Evolutionary conservation across 2,888 invertebrate species (phyloP), one percentile per base, ranked within the genome.

Genomic region (Clostera curtula): DNA sequence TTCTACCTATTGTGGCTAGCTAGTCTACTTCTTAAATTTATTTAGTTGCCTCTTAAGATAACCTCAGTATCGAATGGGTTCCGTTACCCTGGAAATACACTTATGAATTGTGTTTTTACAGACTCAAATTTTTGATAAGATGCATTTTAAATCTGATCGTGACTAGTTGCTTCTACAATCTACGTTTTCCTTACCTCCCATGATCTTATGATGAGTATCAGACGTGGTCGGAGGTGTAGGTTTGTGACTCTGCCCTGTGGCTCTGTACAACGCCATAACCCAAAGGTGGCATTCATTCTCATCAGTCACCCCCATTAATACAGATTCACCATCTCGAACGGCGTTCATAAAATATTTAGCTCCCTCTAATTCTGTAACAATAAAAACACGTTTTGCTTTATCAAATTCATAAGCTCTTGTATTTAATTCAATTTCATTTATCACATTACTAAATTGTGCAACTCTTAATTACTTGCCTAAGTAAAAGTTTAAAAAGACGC

Each of bases 191-290:
- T 74, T 67, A 93, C 93, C 96, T 84, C 96, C 97, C 90, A 86
- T 97, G 91, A 76, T 93, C 90, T 85, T 91, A 84, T 60, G 87
- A 51, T 71, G 88, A 28, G 84, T 80, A 42, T 89, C 89, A 2
- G 91, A 89, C 9, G 93, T 93, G 20, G 94, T 87, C 1, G 97
- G 97, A 4, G 98, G 98, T 2, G 97, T 95, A 4, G 99, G 99
- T 72, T 99, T 99, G 79, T 99, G 98, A 26, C 97, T 96, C 75
- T 99, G 99, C 3, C 99, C 99, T 2, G 99, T 99, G n/a, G 99
- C 99, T 49, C 99, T 87, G 74, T 98, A 99, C 86, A 99, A 89
- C 2, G 98, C 98, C 93, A 98, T 98, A 15, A 99, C 98, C 99
- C 99, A 99, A 41, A 98, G 83, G 65, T 98, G 97, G 56, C 97